Evolutionary conservation across 1,140 invertebrate species (phyloP).

Genomic region (Plodia interpunctella): DNA sequence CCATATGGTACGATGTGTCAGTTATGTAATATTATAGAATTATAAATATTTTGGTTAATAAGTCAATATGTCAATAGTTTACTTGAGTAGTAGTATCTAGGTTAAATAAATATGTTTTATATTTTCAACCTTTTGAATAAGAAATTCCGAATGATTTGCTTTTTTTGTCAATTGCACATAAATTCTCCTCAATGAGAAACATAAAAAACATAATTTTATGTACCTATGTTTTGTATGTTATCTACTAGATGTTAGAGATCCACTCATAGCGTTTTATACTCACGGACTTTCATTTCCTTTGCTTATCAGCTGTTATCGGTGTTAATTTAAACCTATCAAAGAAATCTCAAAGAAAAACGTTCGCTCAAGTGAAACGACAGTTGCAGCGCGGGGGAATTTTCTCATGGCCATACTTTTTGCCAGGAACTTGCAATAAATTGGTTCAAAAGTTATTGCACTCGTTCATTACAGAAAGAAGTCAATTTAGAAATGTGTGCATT

Average conservation of each 20-base stretch:
- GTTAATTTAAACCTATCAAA: slow-evolving; percentile 22
- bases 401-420: slow-evolving; percentile 31
- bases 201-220: too few species aligned
- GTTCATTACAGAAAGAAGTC: background rate
- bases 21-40: background rate
- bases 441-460: slow-evolving; percentile 12
- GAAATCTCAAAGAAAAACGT: slow-evolving; percentile 26
- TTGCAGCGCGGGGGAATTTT: slow-evolving; percentile 28
- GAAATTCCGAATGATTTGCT: too few species aligned
- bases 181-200: too few species aligned
- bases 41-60: too few species aligned
- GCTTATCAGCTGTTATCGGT: slow-evolving; percentile 14
- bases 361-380: slow-evolving; percentile 28
- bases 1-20: background rate
- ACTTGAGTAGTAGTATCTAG: background rate
- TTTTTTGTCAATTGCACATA: too few species aligned
- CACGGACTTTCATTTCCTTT: slow-evolving; percentile 21
- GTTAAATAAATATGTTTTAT: background rate
- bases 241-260: too few species aligned
- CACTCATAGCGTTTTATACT: background rate
- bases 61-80: background rate
- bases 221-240: too few species aligned
- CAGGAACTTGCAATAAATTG: slow-evolving; percentile 23
- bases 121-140: too few species aligned
- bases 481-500: too few species aligned